phyloP scores from a whole-genome alignment of 2,888 invertebrate species.

The Caenorhabditis panamensis region DNA sequence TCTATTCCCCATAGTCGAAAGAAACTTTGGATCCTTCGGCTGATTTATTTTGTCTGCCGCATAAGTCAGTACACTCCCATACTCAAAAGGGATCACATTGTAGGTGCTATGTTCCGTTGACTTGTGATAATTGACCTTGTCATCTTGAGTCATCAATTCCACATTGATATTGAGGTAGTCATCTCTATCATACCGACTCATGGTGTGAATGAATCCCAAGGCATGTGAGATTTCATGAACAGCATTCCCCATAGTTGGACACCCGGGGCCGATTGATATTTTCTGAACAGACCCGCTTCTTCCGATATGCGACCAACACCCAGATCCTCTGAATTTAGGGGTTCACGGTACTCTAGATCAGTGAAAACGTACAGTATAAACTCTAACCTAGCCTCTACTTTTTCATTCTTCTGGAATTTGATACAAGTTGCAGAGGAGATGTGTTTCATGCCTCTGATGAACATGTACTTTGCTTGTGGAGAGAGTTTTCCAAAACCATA shows the following conservation, averaged over 20 bases:
- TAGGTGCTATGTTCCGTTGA: slow-evolving; percentile 11
- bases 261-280: not conserved
- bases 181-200: slow-evolving; percentile 75
- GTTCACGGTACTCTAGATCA: slow-evolving; percentile 46
- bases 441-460: slow-evolving; percentile 16
- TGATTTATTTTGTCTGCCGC: slow-evolving; percentile 20
- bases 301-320: slow-evolving; percentile 41
- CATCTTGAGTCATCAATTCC: slow-evolving; percentile 53
- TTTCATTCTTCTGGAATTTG: slow-evolving; percentile 24
- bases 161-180: slow-evolving; percentile 63
- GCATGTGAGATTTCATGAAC: slow-evolving; percentile 79
- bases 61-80: slow-evolving; percentile 37
- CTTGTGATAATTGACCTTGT: slow-evolving; percentile 33
- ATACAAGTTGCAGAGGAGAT: slow-evolving; percentile 36
- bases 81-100: slow-evolving; percentile 42
- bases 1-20: slow-evolving; percentile 33
- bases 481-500: too few relatives aligned
- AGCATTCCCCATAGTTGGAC: slow-evolving; percentile 77
- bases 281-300: slow-evolving; percentile 5
- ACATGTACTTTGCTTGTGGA: too few relatives aligned
- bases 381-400: slow-evolving; percentile 9
- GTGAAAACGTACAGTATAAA: slow-evolving; percentile 42
- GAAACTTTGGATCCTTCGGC: slow-evolving; percentile 18
- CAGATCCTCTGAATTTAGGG: slow-evolving; percentile 44
- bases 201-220: slow-evolving; percentile 78